Base-by-base conservation (phyloP, 2,113 vertebrate species). In the Corydoras sp. region DNA sequence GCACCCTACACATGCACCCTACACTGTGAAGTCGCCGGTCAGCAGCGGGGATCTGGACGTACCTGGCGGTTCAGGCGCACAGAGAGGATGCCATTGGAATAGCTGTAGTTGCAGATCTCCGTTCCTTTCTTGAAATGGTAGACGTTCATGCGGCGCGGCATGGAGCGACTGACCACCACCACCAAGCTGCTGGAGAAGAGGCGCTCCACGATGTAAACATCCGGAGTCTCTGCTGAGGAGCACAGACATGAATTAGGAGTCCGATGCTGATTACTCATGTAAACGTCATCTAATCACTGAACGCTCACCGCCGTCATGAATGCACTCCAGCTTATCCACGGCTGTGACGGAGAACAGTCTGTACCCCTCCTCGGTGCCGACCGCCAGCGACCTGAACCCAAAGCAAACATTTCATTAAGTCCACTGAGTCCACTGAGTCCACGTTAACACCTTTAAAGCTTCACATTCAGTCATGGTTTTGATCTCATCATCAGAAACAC, bases 101-200 rank as follows among this genome's bases (percentile, higher is more conserved):
- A 98, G 88, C 92, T 96, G 80, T 98, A 98, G 83, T 94, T 98
- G 80, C 96, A 98, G 87, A 98, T 98, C 85, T 98, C 95, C 0
- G 94, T 98, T 71, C 94, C 95, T 83, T 98, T 98, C 87, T 96
- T 98, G 85, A 98, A 98, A 86, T 98, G 96, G 72, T 95, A 96
- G 72, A 98, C 94, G 50, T 97, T 96, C 93, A 98, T 96, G 54
- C 93, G 92, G n/a, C 93, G 91, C 0, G 94, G 93, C 76, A 85
- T 90, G 2, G 84, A 58, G 76, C 83, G 86, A 68, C 94, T 95
- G 76, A 98, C 96, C 81, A 98, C 93, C 13, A 96, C 95, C 58
- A 98, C 94, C 85, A 98, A 90, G 84, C 95, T 97, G 88, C 96
- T 98, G 83, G 95, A 95, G 89, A 97, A 98, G 74, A 98, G 92